Evolutionary conservation across 2,113 vertebrate genomes (phyloP).

Genomic region (Rhinolophus ferrumequinum): DNA sequence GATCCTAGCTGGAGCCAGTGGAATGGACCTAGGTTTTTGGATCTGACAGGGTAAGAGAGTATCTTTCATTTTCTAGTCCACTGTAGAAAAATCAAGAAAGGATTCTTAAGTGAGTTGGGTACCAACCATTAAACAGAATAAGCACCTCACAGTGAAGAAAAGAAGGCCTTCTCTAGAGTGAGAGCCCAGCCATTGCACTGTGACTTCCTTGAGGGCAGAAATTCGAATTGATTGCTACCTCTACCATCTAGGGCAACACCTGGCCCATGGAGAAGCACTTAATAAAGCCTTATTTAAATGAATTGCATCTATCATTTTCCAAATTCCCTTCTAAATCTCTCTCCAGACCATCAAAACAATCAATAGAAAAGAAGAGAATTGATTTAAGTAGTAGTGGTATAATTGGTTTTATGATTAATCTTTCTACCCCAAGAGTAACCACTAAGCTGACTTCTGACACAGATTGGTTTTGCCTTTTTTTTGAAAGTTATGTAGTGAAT

Average conservation of each 20-base stretch:
- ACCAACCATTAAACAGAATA: background rate
- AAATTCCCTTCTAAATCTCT: constrained; percentile 44
- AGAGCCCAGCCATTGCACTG: background rate
- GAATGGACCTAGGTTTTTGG: background rate
- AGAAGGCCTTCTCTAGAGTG: background rate
- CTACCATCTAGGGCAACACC: background rate
- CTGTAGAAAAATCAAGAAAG: background rate
- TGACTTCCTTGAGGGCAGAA: background rate
- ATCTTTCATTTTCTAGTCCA: background rate
- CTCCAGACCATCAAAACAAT: constrained; percentile 42
- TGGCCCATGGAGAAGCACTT: background rate
- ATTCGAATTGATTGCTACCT: background rate
- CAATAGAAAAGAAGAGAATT: constrained; percentile 33
- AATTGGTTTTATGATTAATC: constrained; percentile 51
- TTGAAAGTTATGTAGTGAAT: background rate
- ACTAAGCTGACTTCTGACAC: constrained; percentile 8
- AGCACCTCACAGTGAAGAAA: background rate
- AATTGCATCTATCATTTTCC: constrained; percentile 34
- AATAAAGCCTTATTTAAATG: constrained; percentile 21
- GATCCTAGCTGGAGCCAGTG: background rate
- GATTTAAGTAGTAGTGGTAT: constrained; percentile 39
- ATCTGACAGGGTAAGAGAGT: background rate
- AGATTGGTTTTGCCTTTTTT: background rate
- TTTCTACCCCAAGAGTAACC: background rate
- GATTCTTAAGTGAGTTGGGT: background rate